A percentile compares a stretch with the other conserved stretches of the same genome.
These are phyloP conservation scores for Cephus cinctus DNA, from an alignment of 1,140 invertebrate species.

Conservation along the genomic window DNA sequence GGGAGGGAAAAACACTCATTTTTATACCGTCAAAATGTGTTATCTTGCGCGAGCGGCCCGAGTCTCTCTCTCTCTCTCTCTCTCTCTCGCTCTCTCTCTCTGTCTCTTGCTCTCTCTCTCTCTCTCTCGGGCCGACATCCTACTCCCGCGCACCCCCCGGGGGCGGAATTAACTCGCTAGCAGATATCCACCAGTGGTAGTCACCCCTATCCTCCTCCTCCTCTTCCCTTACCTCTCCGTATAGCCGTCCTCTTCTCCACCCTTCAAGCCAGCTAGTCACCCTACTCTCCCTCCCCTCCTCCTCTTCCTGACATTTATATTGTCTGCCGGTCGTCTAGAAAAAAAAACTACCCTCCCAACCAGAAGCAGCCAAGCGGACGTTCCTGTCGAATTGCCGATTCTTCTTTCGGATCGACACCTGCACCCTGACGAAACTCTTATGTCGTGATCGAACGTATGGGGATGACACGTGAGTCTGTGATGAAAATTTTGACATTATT, in stretches of 20 bases:
- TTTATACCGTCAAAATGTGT: slow-evolving; percentile 53
- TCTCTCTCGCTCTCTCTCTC: slow-evolving; percentile 23
- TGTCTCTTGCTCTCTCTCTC: slow-evolving; percentile 27
- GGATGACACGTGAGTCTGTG: too few species aligned
- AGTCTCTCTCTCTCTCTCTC: slow-evolving; percentile 18
- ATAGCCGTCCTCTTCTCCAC: slow-evolving; percentile 9
- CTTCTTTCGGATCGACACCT: too few species aligned
- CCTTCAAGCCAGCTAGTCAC: slow-evolving; percentile 25
- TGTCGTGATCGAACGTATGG: too few species aligned
- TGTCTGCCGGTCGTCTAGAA: slow-evolving; percentile 36
- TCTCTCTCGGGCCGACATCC: slow-evolving; percentile 5
- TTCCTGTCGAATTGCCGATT: too few species aligned
- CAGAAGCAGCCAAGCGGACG: too few species aligned
- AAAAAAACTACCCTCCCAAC: neutral
- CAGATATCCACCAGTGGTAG: slow-evolving; percentile 44
- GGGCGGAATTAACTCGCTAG: slow-evolving; percentile 53
- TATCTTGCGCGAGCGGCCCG: slow-evolving; percentile 39
- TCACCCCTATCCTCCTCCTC: slow-evolving; percentile 8
- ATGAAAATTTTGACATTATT: too few species aligned
- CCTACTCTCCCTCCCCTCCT: slow-evolving; percentile 15
- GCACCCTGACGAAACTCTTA: too few species aligned
- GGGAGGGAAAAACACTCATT: slow-evolving; percentile 50
- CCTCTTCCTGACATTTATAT: slow-evolving; percentile 37
- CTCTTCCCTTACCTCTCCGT: slow-evolving; percentile 3
- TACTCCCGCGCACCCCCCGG: slow-evolving; percentile 24